phyloP scores from a whole-genome alignment of 2,797 vertebrate species.

The Ambastaia sidthimunki region DNA sequence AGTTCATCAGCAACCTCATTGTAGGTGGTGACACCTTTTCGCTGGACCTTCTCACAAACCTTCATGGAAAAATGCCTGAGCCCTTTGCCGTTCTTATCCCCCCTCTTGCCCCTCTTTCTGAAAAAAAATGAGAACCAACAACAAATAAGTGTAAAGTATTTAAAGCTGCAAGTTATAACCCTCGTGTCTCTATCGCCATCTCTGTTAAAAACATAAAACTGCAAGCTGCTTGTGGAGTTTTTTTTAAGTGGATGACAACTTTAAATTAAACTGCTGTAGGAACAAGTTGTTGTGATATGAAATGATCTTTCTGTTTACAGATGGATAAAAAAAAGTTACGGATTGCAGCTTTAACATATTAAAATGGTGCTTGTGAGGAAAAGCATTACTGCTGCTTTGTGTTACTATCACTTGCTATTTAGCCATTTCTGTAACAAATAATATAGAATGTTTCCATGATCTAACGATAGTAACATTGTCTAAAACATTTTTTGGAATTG shows the following conservation, averaged over 20 bases:
- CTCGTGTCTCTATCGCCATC: too few species aligned
- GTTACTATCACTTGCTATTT: too few species aligned
- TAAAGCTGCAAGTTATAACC: background rate
- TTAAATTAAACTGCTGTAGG: too few species aligned
- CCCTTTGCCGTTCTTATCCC: slow-evolving; percentile 98
- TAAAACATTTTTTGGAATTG: too few species aligned
- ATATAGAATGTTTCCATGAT: background rate
- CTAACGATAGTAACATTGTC: background rate
- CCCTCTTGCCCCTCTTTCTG: slow-evolving; percentile 94
- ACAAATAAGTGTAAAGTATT: background rate
- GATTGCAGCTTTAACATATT: too few species aligned
- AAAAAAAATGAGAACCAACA: slow-evolving; percentile 12
- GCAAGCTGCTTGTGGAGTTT: too few species aligned
- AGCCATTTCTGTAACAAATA: background rate
- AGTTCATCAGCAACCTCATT: slow-evolving; percentile 98
- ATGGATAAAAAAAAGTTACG: too few species aligned
- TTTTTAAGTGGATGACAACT: too few species aligned
- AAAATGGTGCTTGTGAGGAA: background rate
- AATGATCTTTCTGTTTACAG: too few species aligned
- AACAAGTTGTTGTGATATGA: too few species aligned
- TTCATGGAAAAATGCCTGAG: slow-evolving; percentile 99
- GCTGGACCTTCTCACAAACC: slow-evolving; percentile 99
- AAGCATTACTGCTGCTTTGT: background rate
- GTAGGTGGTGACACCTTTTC: slow-evolving; percentile 97
- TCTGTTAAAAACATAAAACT: too few species aligned